phyloP scores from a whole-genome alignment of 2,888 invertebrate genomes.

The Diadegma fenestrale region DNA sequence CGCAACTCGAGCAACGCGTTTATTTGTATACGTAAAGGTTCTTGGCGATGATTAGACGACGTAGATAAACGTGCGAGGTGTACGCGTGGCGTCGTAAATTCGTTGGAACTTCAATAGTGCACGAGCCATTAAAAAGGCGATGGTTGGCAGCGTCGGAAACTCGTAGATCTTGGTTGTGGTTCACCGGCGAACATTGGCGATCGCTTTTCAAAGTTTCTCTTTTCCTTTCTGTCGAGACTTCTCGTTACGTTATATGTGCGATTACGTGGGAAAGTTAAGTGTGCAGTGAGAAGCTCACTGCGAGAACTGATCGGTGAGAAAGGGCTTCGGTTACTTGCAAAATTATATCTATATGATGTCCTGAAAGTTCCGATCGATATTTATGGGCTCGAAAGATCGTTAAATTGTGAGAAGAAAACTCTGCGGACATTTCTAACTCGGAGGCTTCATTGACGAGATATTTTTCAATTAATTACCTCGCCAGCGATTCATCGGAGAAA shows the following conservation, averaged over 20 bases:
- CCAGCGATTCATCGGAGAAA: neutral
- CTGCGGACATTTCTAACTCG: neutral
- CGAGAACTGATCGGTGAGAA: constrained; percentile 41
- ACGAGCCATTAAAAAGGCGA: constrained; percentile 53
- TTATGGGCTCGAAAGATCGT: neutral
- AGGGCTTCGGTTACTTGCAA: constrained; percentile 38
- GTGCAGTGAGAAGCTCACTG: constrained; percentile 57
- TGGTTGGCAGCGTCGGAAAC: constrained; percentile 46
- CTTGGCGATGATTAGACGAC: constrained; percentile 39
- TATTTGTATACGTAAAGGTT: constrained; percentile 2
- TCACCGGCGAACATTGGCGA: constrained; percentile 27
- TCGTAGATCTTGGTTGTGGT: constrained; percentile 51
- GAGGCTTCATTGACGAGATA: neutral
- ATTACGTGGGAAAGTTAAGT: constrained; percentile 67
- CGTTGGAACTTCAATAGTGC: constrained; percentile 45
- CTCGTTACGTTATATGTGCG: constrained; percentile 42
- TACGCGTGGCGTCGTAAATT: constrained; percentile 49
- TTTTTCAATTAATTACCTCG: neutral
- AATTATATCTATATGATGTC: constrained; percentile 26
- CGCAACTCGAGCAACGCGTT: neutral
- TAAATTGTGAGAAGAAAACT: neutral
- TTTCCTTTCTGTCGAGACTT: constrained; percentile 39
- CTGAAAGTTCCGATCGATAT: neutral
- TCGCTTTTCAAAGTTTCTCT: constrained; percentile 42
- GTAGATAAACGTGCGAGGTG: constrained; percentile 44